phyloP scores from a whole-genome alignment of 2,888 invertebrate species.

The Cheilosia urbana region DNA sequence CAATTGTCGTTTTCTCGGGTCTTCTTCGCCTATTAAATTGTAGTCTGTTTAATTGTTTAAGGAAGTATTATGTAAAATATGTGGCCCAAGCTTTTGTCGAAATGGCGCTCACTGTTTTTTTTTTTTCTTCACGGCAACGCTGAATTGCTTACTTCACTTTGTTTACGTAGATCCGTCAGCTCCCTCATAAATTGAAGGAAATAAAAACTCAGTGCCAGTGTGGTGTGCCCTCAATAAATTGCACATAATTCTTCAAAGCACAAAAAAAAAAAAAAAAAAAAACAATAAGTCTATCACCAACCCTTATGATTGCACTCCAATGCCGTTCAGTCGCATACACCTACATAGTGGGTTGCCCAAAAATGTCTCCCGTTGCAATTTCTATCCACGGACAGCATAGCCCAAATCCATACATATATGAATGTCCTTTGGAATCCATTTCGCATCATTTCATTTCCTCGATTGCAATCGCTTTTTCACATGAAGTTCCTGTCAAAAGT shows the following conservation, averaged over 20 bases:
- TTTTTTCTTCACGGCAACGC: too few relatives aligned
- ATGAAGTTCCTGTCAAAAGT: constrained; percentile 72
- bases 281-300: constrained; percentile 46
- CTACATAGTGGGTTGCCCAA: background rate
- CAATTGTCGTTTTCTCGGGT: too few relatives aligned
- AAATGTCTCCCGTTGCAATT: constrained; percentile 24
- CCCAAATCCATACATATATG: constrained; percentile 34
- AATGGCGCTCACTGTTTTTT: too few relatives aligned
- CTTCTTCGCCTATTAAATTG: too few relatives aligned
- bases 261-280: constrained; percentile 4
- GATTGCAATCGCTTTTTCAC: constrained; percentile 74
- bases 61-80: too few relatives aligned
- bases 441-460: constrained; percentile 71
- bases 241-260: constrained; percentile 52
- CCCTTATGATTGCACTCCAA: constrained; percentile 1
- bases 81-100: too few relatives aligned
- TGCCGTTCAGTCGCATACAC: background rate
- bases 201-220: constrained; percentile 3
- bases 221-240: constrained; percentile 24
- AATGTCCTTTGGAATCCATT: constrained; percentile 66
- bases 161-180: background rate
- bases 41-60: too few relatives aligned
- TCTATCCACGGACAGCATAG: background rate
- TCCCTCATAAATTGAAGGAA: constrained; percentile 21
- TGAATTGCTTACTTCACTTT: background rate